Evolutionary conservation across 2,888 invertebrate genomes (phyloP).

Genomic region (Cheilosia impressa): DNA sequence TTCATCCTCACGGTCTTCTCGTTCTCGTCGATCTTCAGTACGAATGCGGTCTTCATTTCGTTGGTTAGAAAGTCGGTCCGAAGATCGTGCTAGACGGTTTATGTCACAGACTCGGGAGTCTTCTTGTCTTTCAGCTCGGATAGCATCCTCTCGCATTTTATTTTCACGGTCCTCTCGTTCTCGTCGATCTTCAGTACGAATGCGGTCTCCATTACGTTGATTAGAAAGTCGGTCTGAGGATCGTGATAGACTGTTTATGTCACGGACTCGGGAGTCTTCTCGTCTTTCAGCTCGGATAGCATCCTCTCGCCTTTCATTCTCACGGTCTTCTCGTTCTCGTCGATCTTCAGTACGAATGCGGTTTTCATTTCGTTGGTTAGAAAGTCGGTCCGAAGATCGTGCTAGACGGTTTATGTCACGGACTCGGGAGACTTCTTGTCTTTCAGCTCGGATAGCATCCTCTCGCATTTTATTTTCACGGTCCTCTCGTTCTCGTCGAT

Average conservation of each 20-base stretch:
- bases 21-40: constrained; percentile 9
- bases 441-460: neutral
- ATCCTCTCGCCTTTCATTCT: neutral
- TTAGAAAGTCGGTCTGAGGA: too few relatives aligned
- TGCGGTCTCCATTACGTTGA: too few relatives aligned
- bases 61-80: neutral
- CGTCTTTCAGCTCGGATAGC: neutral
- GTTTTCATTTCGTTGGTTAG: constrained; percentile 4
- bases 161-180: constrained; percentile 32
- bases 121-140: constrained; percentile 10
- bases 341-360: neutral
- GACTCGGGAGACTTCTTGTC: neutral
- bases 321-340: neutral
- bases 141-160: neutral
- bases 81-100: neutral
- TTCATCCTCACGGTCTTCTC: neutral
- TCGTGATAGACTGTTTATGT: too few relatives aligned
- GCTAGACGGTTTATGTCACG: neutral
- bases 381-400: neutral
- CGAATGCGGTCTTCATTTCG: neutral
- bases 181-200: constrained; percentile 2
- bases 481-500: constrained; percentile 28
- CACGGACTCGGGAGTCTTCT: too few relatives aligned
- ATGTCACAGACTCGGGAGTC: neutral
- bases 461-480: neutral